Conservation (phyloP, 1,140 invertebrate genomes). For the Riptortus pedestris region DNA sequence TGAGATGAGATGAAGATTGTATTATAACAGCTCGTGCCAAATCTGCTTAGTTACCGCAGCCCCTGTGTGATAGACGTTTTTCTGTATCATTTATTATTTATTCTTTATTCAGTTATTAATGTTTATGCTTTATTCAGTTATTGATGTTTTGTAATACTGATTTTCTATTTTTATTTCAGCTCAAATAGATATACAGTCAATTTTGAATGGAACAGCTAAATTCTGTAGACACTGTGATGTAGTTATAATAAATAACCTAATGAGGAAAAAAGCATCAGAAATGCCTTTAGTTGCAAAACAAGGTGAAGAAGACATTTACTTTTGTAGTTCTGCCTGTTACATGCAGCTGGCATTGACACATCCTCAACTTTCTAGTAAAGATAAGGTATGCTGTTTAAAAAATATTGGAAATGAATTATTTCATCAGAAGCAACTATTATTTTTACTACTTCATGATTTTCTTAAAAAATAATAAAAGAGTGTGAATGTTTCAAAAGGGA, state of each 20-base stretch:
- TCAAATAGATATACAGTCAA: constrained; percentile 77
- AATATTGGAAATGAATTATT: too few relatives aligned
- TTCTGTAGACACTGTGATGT: constrained; percentile 88
- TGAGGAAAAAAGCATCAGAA: constrained; percentile 70
- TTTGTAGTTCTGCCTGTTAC: constrained; percentile 76
- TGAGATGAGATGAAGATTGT: too few relatives aligned
- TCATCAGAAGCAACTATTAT: too few relatives aligned
- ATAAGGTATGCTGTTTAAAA: constrained; percentile 42
- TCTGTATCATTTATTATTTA: too few relatives aligned
- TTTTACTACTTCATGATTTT: not conserved
- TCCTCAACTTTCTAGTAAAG: constrained; percentile 33
- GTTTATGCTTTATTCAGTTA: too few relatives aligned
- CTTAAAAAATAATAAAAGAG: not conserved
- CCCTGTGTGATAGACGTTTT: too few relatives aligned
- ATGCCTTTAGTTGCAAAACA: constrained; percentile 58
- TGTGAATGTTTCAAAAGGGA: too few relatives aligned
- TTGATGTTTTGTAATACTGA: too few relatives aligned
- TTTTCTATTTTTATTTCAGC: constrained; percentile 34
- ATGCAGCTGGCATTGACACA: constrained; percentile 65
- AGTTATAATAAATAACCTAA: constrained; percentile 69
- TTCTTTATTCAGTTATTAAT: too few relatives aligned
- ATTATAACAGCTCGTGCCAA: too few relatives aligned
- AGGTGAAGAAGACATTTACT: constrained; percentile 61
- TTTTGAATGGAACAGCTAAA: constrained; percentile 75
- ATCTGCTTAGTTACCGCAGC: too few relatives aligned